These are phyloP conservation scores for Equus quagga DNA, from an alignment of 2,113 vertebrate species.

Conservation along the genomic window DNA sequence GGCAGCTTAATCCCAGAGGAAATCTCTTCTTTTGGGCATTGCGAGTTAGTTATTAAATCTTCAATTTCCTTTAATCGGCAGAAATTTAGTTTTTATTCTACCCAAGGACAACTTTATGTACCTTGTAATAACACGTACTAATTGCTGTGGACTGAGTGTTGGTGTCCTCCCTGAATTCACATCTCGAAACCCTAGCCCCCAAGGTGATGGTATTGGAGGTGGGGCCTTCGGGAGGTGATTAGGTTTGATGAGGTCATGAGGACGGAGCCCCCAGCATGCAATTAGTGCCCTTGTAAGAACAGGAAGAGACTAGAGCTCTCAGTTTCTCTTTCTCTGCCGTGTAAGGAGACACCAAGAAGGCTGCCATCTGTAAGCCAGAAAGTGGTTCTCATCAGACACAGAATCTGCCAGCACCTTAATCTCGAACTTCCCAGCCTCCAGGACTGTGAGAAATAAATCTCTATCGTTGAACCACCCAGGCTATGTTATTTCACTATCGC, in stretches of 20 bases:
- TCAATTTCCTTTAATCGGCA: background rate
- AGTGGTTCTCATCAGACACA: background rate
- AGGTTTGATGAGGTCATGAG: background rate
- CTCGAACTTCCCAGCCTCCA: background rate
- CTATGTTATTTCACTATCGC: background rate
- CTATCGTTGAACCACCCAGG: background rate
- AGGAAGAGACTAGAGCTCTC: background rate
- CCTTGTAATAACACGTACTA: background rate
- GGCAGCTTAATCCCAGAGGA: background rate
- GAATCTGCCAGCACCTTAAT: background rate
- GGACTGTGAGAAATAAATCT: background rate
- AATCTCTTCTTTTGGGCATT: background rate
- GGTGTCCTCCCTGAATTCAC: background rate
- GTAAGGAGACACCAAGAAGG: background rate
- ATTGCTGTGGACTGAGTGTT: background rate
- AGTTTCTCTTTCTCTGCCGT: fast-evolving
- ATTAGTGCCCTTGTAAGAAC: background rate
- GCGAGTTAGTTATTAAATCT: background rate
- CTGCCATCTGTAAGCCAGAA: background rate
- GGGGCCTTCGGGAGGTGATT: background rate
- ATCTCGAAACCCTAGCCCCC: background rate
- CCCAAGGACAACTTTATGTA: background rate
- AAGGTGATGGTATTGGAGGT: background rate
- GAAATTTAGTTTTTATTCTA: background rate
- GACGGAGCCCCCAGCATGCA: background rate